Percentiles rank a stretch among this genome's conserved stretches.
phyloP scores from a whole-genome alignment of 2,797 vertebrate species.

The Corythornis leucogaster region DNA sequence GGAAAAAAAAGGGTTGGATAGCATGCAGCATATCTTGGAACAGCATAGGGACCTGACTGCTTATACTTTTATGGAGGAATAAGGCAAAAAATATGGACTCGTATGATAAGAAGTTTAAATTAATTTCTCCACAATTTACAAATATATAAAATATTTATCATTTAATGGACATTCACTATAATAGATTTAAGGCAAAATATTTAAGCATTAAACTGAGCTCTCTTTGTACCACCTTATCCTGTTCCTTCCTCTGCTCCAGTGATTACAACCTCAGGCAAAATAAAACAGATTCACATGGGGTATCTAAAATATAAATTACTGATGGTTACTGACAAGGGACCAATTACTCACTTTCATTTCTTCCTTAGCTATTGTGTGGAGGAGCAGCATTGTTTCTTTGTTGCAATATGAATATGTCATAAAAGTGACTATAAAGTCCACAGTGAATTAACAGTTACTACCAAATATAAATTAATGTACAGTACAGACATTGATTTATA shows the following conservation, averaged over 20 bases:
- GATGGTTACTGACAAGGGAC: neutral
- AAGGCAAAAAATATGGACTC: neutral
- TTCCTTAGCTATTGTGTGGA: neutral
- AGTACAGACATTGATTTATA: constrained; percentile 20
- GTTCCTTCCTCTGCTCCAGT: neutral
- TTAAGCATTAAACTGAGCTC: neutral
- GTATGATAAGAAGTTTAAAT: neutral
- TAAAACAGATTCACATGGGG: neutral
- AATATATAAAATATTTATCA: neutral
- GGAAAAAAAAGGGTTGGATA: neutral
- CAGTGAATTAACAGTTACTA: constrained; percentile 22
- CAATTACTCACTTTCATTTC: constrained; percentile 14
- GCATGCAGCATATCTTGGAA: neutral
- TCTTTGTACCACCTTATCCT: neutral
- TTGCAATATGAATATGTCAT: neutral
- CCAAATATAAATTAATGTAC: constrained; percentile 20
- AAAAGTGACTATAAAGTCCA: constrained; percentile 20
- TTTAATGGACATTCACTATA: neutral
- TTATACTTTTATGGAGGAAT: neutral
- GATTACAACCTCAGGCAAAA: neutral
- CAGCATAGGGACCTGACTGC: neutral
- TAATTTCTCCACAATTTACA: neutral
- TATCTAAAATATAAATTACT: constrained; percentile 18
- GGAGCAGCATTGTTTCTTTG: neutral
- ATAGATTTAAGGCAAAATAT: neutral